Evolutionary conservation across 2,797 vertebrate genomes (phyloP), one percentile per base, ranked within the genome.

Genomic region (Argyrosomus regius): DNA sequence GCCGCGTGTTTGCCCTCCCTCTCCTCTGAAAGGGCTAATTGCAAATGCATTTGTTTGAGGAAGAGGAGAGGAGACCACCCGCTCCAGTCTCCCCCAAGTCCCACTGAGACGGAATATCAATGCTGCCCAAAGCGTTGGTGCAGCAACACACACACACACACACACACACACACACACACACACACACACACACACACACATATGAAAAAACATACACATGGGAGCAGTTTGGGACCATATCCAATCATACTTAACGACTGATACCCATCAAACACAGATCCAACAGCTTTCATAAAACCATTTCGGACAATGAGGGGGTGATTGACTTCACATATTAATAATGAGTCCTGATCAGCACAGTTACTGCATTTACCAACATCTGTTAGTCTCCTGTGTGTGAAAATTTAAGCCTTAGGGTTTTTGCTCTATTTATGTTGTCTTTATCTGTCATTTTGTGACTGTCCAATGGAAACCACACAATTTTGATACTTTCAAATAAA

Each of bases 21-120:
- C 90, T 89, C 85, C 77, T 91, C 94, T 94, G 93, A 95, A 95
- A 94, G 92, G 93, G 94, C 94, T 96, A 95, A 96, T 95, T 95
- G 94, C 94, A 92, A 90, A 95, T 94, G 95, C 93, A 94, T 96
- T 95, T 96, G 95, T 95, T 96, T 96, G 95, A 96, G 90, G 92
- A 95, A 87, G 91, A 93, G 86, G 87, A 93, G 86, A 89, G 78
- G 75, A 87, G 87, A 86, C 81, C 86, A 46, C 72, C 85, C 67
- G 80, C 85, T 88, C 78, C 75, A 28, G 72, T 71, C 78, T 85
- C 88, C 88, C 84, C 67, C 82, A 87, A 78, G 72, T 88, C 81
- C 87, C 91, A 74, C 82, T 56, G 88, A 88, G 81, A 87, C 67
- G 0, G 91, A 92, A 93, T 93, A 94, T 92, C 87, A 93, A 93